Percentiles rank a stretch among this genome's conserved stretches.
These are phyloP conservation scores for Ciconia maguari DNA, from an alignment of 2,113 vertebrate species.

Conservation along the genomic window DNA sequence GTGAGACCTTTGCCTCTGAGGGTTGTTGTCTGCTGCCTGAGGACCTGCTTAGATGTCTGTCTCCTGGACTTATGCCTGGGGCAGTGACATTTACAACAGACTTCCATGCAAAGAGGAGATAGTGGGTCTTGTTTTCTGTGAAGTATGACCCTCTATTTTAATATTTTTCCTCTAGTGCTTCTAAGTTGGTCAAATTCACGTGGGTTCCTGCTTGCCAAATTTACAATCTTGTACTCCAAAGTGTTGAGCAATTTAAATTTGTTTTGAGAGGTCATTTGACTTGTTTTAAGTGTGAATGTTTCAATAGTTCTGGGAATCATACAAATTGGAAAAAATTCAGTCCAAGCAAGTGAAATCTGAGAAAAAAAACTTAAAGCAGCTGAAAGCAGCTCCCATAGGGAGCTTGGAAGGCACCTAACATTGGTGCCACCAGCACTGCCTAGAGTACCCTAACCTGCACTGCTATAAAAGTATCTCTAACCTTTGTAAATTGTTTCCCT, in stretches of 20 bases:
- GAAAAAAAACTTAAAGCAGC: neutral
- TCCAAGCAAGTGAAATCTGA: neutral
- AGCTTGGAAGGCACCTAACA: neutral
- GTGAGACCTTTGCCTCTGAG: neutral
- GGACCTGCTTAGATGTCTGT: neutral
- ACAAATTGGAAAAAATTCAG: neutral
- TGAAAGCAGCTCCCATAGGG: neutral
- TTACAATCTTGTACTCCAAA: neutral
- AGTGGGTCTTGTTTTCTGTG: neutral
- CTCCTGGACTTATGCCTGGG: neutral
- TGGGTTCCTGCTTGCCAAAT: neutral
- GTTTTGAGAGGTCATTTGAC: neutral
- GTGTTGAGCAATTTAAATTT: neutral
- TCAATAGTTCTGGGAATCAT: neutral
- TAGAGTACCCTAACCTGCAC: neutral
- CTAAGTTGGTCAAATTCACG: neutral
- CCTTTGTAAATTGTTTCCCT: neutral
- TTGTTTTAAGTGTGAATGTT: neutral
- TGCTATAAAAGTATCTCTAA: neutral
- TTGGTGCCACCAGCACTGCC: rapidly evolving
- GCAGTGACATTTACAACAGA: neutral
- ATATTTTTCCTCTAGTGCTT: neutral
- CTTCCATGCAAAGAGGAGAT: neutral
- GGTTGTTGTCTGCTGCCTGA: neutral
- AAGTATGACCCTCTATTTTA: neutral